Percentiles rank a stretch among this genome's conserved stretches.
phyloP scores from a whole-genome alignment of 2,797 vertebrate species.

The Triplophysa yarkandensis region DNA sequence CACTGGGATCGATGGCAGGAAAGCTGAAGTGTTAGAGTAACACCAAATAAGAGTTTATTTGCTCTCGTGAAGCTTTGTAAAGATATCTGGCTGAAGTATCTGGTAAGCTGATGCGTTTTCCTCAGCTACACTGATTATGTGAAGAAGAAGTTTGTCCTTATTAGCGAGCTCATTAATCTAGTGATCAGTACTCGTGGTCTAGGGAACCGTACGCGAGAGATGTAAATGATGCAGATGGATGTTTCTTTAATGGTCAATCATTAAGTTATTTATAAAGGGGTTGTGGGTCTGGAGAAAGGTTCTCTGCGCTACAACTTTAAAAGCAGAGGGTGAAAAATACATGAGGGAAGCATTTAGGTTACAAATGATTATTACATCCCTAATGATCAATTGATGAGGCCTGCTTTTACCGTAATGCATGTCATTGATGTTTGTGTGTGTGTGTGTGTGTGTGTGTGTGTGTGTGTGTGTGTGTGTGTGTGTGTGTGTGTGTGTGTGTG shows the following conservation, averaged over 20 bases:
- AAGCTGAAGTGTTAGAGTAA: conserved; percentile 39
- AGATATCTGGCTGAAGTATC: conserved; percentile 44
- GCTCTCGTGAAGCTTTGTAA: conserved; percentile 48
- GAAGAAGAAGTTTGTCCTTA: conserved; percentile 53
- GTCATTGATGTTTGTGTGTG: conserved; percentile 20
- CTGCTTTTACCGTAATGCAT: conserved; percentile 37
- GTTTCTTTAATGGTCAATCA: conserved; percentile 59
- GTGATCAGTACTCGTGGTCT: conserved; percentile 51
- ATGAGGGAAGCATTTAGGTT: conserved; percentile 42
- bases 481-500: neutral
- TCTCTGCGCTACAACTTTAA: conserved; percentile 53
- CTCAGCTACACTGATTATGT: conserved; percentile 49
- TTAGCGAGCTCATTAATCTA: conserved; percentile 55
- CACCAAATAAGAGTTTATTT: conserved; percentile 40
- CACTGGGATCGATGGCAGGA: conserved; percentile 37
- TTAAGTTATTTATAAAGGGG: conserved; percentile 54
- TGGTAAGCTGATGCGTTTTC: conserved; percentile 32
- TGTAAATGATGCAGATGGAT: conserved; percentile 56
- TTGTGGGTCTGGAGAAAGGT: conserved; percentile 50
- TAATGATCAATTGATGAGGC: conserved; percentile 43
- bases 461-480: neutral
- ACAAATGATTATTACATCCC: conserved; percentile 36
- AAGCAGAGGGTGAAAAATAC: conserved; percentile 52
- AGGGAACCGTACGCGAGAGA: conserved; percentile 32
- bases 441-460: neutral